Conservation (phyloP, 2,888 invertebrate species). For the Acleris emargana region DNA sequence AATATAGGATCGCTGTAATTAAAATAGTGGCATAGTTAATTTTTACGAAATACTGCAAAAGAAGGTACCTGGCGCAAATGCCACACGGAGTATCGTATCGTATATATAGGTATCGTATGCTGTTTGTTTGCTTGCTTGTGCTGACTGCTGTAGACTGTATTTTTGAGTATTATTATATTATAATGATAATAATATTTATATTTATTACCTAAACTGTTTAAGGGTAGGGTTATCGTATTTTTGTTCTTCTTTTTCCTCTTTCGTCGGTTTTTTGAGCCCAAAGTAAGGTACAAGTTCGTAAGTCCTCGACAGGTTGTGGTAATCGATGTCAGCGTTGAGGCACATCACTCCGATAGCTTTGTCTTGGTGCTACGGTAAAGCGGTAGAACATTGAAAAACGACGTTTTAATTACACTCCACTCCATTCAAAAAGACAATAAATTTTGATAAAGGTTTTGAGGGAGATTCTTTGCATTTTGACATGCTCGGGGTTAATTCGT, state of each 20-base stretch:
- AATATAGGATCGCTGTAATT: slow-evolving; percentile 65
- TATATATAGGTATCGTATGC: too few species aligned
- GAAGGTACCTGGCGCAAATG: too few species aligned
- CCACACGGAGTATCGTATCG: too few species aligned
- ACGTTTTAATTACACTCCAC: not conserved
- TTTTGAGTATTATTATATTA: too few species aligned
- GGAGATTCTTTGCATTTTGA: not conserved
- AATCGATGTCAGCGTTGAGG: slow-evolving; percentile 83
- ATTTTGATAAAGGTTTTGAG: not conserved
- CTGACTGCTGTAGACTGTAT: too few species aligned
- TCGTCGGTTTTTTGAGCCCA: slow-evolving; percentile 75
- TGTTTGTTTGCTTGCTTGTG: too few species aligned
- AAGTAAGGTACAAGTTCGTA: slow-evolving; percentile 82
- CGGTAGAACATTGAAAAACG: not conserved
- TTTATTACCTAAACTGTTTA: slow-evolving; percentile 58
- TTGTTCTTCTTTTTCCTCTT: slow-evolving; percentile 62
- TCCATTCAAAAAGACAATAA: too few species aligned
- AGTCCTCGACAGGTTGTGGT: slow-evolving; percentile 73
- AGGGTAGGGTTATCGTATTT: slow-evolving; percentile 58
- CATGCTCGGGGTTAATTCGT: too few species aligned
- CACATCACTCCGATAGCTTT: slow-evolving; percentile 83
- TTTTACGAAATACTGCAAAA: not conserved
- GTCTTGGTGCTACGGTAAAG: slow-evolving; percentile 53
- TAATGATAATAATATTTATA: too few species aligned
- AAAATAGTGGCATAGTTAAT: not conserved